Evolutionary conservation across 2,888 invertebrate genomes (phyloP), one percentile per base, ranked within the genome.

Genomic region (Drosophila percnosoma): DNA sequence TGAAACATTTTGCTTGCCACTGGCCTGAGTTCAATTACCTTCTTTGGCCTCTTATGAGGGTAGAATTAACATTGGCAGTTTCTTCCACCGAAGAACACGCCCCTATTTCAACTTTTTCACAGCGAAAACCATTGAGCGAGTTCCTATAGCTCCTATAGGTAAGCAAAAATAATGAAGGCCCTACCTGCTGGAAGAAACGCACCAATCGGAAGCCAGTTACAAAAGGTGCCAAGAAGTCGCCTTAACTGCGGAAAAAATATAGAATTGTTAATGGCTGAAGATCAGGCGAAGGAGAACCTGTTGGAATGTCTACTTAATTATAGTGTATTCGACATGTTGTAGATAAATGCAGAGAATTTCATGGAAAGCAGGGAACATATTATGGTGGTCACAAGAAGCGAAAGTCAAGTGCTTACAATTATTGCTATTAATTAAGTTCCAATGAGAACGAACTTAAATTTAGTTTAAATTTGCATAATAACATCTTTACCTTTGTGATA

Each of bases 131-230:
- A 75, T 66, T 80, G 71, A 70, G 64, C 71, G n/a, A 66, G 65
- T 68, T 80, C 45, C 2, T 62, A n/a, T 38, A 13, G 1, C 27
- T 45, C 40, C 64, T 61, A 33, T 54, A 54, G 69, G 67, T 76
- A 67, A 52, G 82, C 73, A 73, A 69, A 73, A 69, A 59, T 62
- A 53, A 29, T 78, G 68, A 33, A 73, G 73, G 74, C 74, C 68
- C 74, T 68, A 78, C 79, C 78, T 82, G 74, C 38, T 38, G 13
- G 5, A n/a, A 7, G 10, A 40, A 24, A 49, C 31, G 18, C 53
- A 66, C 79, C 79, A 79, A 79, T 79, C 82, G 70, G 68, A 80
- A 45, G 21, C 2, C 55, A 52, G 74, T 66, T 31, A 24, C 61
- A 71, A 36, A 62, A 42, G 73, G 29, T 27, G 57, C 31, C 7